Evolutionary conservation across 2,113 vertebrate genomes (phyloP).

Genomic region (Cygnus atratus): DNA sequence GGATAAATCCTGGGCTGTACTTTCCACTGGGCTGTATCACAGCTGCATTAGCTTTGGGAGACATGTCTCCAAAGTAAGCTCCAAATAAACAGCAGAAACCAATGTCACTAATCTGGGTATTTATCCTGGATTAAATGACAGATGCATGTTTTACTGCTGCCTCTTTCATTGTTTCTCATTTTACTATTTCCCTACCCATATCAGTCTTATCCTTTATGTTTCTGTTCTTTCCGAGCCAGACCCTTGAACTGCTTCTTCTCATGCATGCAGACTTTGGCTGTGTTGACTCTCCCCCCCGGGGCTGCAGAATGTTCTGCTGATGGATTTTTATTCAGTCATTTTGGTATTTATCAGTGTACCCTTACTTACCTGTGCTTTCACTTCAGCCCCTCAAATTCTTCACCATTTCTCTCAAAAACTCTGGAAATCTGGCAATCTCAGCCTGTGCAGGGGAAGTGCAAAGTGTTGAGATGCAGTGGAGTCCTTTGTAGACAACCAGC

Average conservation of each 20-base stretch:
- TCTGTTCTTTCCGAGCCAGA: background rate
- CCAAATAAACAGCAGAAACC: background rate
- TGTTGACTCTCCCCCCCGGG: background rate
- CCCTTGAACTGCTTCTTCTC: background rate
- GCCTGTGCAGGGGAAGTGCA: rapidly evolving
- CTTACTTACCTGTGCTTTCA: background rate
- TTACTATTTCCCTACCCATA: background rate
- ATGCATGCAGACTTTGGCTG: background rate
- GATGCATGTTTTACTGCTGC: background rate
- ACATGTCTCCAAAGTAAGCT: background rate
- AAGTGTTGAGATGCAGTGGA: background rate
- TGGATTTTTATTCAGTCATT: background rate
- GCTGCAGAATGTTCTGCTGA: background rate
- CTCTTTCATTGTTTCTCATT: conserved; percentile 1
- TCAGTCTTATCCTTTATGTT: background rate
- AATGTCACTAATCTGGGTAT: conserved; percentile 11
- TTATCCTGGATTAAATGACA: conserved; percentile 17
- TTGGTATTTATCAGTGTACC: background rate
- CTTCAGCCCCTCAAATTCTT: background rate
- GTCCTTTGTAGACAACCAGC: background rate
- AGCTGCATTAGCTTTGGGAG: conserved; percentile 1
- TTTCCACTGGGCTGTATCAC: background rate
- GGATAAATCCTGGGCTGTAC: background rate
- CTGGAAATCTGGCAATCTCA: background rate
- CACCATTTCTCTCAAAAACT: background rate